Evolutionary conservation across 37 sponge, comb jelly and placozoan genomes (phyloP).

Genomic region (Haliclona indistincta): DNA sequence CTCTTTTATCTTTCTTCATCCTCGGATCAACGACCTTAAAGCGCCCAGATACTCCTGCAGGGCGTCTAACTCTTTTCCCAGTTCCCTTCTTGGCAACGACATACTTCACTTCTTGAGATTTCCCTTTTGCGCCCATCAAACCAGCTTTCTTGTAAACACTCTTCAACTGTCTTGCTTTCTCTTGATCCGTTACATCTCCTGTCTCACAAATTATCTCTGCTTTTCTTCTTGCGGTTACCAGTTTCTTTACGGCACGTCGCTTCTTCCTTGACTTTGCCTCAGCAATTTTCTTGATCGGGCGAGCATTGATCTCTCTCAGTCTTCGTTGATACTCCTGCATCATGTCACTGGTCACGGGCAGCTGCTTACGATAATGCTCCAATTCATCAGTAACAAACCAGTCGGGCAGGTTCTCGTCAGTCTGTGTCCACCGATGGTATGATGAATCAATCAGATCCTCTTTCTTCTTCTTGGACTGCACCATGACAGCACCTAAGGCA

Average conservation of each 20-base stretch:
- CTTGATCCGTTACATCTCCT: conserved; percentile 58
- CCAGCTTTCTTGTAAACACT: conserved; percentile 78
- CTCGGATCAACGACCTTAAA: conserved; percentile 93
- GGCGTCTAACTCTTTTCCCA: conserved; percentile 69
- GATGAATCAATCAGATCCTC: conserved; percentile 87
- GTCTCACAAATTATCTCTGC: conserved; percentile 64
- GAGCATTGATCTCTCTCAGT: conserved; percentile 85
- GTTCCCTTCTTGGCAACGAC: conserved; percentile 90
- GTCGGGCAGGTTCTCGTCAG: conserved; percentile 88
- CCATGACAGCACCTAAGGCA: conserved; percentile 83
- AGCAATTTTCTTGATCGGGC: conserved; percentile 97
- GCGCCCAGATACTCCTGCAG: conserved; percentile 87
- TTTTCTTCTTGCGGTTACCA: conserved; percentile 64
- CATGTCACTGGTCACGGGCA: conserved; percentile 95
- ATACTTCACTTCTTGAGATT: conserved; percentile 82
- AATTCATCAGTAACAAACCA: conserved; percentile 93
- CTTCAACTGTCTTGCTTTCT: conserved; percentile 85
- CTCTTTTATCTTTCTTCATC: conserved; percentile 95
- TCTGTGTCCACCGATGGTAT: conserved; percentile 85
- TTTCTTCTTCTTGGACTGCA: conserved; percentile 80
- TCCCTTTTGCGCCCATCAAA: conserved; percentile 43
- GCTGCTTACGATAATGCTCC: conserved; percentile 72
- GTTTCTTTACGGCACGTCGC: conserved; percentile 30
- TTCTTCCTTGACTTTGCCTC: conserved; percentile 95
- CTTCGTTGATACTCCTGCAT: conserved; percentile 73